These are phyloP conservation scores for Stegodyphus dumicola DNA, from an alignment of 1,140 invertebrate species.

Conservation along the genomic window DNA sequence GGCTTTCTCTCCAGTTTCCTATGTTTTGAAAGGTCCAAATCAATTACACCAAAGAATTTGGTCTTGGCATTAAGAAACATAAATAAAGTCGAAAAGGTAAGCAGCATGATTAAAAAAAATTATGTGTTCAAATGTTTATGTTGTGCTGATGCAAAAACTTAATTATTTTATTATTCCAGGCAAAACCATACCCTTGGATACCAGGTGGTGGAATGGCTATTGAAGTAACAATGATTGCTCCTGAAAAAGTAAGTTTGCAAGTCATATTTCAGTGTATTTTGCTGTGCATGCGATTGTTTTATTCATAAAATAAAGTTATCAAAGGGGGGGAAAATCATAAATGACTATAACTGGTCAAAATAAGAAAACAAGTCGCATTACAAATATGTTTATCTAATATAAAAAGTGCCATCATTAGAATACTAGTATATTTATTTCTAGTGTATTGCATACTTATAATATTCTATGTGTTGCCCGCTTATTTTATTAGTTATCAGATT, in stretches of 20 bases:
- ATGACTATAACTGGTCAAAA: too few species aligned
- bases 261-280: neutral
- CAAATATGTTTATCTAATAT: too few species aligned
- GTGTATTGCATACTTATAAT: too few species aligned
- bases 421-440: too few species aligned
- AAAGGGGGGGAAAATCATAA: too few species aligned
- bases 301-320: too few species aligned
- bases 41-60: slow-evolving; percentile 68
- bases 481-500: too few species aligned
- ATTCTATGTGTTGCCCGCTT: too few species aligned
- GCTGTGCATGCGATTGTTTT: too few species aligned
- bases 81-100: slow-evolving; percentile 68
- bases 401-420: too few species aligned
- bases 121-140: neutral
- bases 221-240: slow-evolving; percentile 67
- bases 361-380: too few species aligned
- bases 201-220: slow-evolving; percentile 70
- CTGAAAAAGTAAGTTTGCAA: slow-evolving; percentile 65
- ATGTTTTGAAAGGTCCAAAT: slow-evolving; percentile 70
- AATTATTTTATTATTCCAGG: slow-evolving; percentile 61
- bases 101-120: neutral
- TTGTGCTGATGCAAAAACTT: too few species aligned
- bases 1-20: slow-evolving; percentile 67
- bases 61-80: slow-evolving; percentile 69
- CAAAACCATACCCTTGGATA: slow-evolving; percentile 69